Base-by-base conservation (phyloP, 53 echinoderm and acorn worm genomes). In the Mesocentrotus franciscanus region DNA sequence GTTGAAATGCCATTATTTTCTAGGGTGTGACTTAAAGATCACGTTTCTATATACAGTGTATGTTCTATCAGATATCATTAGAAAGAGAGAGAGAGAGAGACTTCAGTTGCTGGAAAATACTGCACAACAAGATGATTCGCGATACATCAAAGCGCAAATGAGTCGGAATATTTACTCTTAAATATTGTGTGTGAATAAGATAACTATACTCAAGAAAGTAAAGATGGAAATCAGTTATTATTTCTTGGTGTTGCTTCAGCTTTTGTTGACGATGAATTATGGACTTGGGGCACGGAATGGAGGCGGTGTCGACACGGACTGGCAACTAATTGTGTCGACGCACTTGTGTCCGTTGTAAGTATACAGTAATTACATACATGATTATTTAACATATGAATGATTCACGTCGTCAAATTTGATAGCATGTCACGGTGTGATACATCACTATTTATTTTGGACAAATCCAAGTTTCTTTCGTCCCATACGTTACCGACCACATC, bases 331-430 rank as follows among this genome's bases (percentile, higher is more conserved):
- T 39, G 62, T 91, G 10, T 66, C 66, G 16, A 64, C 8, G 8
- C 68, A 64, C 20, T 22, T 91, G 33, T 91, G 91, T 42, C 91
- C 91, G 1, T 33, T 64, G 91, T 91, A 91, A 91, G 91, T 91
- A 91, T 60, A 59, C 17, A n/a, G 27, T 39, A n/a, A n/a, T n/a
- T n/a, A 39, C 20, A 9, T 5, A 14, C 16, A 13, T 78, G 35
- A 4, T 11, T 32, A 34, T 33, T 32, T 4, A 33, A 61, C 7
- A n/a, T n/a, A n/a, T n/a, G n/a, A n/a, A n/a, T n/a, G n/a, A n/a
- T n/a, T n/a, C n/a, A 76, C 4, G 10, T 79, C 0, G 35, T 39
- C 32, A 42, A 8, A 74, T 11, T 9, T 12, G 32, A 74, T 49
- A 49, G 49, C 49, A 49, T 49, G 49, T 49, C 49, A 49, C 6